Percentiles rank a stretch among this genome's conserved stretches.
phyloP scores from a whole-genome alignment of 1,140 invertebrate species.

The Drosophila pandora region DNA sequence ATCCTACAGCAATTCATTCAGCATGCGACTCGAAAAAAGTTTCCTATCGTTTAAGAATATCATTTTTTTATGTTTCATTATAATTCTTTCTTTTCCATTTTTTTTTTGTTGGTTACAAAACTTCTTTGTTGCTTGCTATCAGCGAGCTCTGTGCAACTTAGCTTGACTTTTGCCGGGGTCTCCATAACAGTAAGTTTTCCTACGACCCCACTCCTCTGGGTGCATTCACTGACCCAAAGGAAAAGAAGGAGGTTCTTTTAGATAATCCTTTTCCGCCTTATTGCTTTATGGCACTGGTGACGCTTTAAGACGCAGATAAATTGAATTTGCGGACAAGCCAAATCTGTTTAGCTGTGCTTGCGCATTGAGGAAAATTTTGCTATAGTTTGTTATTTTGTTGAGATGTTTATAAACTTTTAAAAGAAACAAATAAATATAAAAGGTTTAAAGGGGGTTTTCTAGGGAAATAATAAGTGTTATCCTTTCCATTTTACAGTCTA shows the following conservation, averaged over 20 bases:
- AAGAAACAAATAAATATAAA: no score
- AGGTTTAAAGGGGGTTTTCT: no score
- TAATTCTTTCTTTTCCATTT: slow-evolving; percentile 8
- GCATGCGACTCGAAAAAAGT: slow-evolving; percentile 23
- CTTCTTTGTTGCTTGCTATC: slow-evolving; percentile 60
- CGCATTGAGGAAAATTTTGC: slow-evolving; percentile 9
- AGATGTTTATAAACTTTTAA: no score
- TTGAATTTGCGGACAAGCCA: slow-evolving; percentile 64
- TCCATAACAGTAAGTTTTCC: slow-evolving; percentile 52
- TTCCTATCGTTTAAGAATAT: slow-evolving; percentile 39
- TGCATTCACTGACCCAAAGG: slow-evolving; percentile 29
- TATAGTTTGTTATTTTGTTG: neutral
- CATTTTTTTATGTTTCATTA: slow-evolving; percentile 43
- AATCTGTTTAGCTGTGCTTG: slow-evolving; percentile 34
- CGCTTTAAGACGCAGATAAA: slow-evolving; percentile 76
- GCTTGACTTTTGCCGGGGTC: slow-evolving; percentile 52
- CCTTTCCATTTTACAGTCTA: no score
- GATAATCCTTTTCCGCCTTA: slow-evolving; percentile 78
- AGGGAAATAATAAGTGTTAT: no score
- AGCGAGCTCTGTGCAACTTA: slow-evolving; percentile 58
- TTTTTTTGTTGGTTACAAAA: slow-evolving; percentile 50
- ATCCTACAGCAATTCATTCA: slow-evolving; percentile 30
- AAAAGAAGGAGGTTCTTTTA: slow-evolving; percentile 9
- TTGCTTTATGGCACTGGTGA: slow-evolving; percentile 62
- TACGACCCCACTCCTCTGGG: slow-evolving; percentile 16